These are phyloP conservation scores for Lapara coniferarum DNA, from an alignment of 2,888 invertebrate species.

Conservation along the genomic window DNA sequence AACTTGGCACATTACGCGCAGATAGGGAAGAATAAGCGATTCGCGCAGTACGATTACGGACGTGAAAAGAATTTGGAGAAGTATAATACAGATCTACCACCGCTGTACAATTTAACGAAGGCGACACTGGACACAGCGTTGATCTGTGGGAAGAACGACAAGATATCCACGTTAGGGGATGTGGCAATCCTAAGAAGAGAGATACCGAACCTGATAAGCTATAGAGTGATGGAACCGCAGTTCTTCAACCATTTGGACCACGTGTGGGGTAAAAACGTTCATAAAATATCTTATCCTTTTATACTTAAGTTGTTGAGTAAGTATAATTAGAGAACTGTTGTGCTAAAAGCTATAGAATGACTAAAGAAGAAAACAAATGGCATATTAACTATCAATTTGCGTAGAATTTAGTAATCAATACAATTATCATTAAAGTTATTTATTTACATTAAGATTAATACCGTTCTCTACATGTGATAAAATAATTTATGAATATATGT, in stretches of 20 bases:
- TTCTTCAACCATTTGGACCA: slow-evolving; percentile 54
- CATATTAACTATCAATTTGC: too few species aligned
- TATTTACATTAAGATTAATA: too few species aligned
- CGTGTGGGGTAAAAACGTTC: slow-evolving; percentile 48
- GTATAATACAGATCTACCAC: slow-evolving; percentile 47
- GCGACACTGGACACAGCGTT: slow-evolving; percentile 49
- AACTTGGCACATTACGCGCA: slow-evolving; percentile 53
- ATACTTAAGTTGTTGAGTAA: slow-evolving; percentile 40
- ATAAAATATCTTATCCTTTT: slow-evolving; percentile 36
- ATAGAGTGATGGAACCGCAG: slow-evolving; percentile 35
- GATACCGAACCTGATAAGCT: slow-evolving; percentile 48
- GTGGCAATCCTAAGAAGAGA: slow-evolving; percentile 38
- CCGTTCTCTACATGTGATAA: too few species aligned
- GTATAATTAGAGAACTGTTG: slow-evolving; percentile 32
- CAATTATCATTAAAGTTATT: too few species aligned
- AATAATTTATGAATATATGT: too few species aligned
- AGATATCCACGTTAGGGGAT: slow-evolving; percentile 47
- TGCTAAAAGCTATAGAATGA: background rate
- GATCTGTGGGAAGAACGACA: slow-evolving; percentile 51
- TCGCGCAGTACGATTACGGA: slow-evolving; percentile 56
- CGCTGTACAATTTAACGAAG: slow-evolving; percentile 51
- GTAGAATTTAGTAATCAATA: too few species aligned
- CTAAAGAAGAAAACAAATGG: too few species aligned
- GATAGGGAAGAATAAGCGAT: slow-evolving; percentile 42
- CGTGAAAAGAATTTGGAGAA: slow-evolving; percentile 39